These are phyloP conservation scores for Nemapogon koenigi DNA, from an alignment of 2,888 invertebrate species.

Conservation along the genomic window DNA sequence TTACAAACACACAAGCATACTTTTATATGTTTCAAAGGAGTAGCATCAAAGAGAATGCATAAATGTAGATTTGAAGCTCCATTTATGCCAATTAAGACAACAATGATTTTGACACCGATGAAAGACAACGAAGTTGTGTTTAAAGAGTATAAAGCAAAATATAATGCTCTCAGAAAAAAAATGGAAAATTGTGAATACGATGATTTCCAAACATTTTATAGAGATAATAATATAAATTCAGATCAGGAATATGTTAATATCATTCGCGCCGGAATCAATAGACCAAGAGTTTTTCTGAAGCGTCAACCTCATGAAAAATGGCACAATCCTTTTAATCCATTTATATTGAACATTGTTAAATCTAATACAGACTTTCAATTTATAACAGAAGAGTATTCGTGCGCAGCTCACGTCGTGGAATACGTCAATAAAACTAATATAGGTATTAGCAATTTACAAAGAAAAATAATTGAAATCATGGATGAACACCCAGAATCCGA, in stretches of 20 bases:
- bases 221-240: constrained; percentile 13
- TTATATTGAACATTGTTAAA: constrained; percentile 14
- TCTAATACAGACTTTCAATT: constrained; percentile 22
- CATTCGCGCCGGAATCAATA: constrained; percentile 18
- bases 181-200: constrained; percentile 14
- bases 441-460: constrained; percentile 27
- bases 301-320: constrained; percentile 18
- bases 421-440: constrained; percentile 27
- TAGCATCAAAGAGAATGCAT: constrained; percentile 13
- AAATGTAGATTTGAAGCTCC: constrained; percentile 25
- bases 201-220: constrained; percentile 12
- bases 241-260: constrained; percentile 17
- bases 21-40: constrained; percentile 19
- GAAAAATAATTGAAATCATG: constrained; percentile 19
- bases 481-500: constrained; percentile 7
- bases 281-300: constrained; percentile 21
- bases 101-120: constrained; percentile 19
- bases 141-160: constrained; percentile 8
- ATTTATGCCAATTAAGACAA: constrained; percentile 22
- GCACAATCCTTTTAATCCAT: constrained; percentile 21
- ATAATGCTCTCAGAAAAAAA: constrained; percentile 11
- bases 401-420: constrained; percentile 24
- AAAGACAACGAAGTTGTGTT: constrained; percentile 4
- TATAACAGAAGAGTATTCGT: constrained; percentile 23
- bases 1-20: constrained; percentile 19